A percentile compares a stretch with the other conserved stretches of the same genome.
These are phyloP conservation scores for Drymonia ruficornis DNA, from an alignment of 2,888 invertebrate genomes.

Conservation along the genomic window DNA sequence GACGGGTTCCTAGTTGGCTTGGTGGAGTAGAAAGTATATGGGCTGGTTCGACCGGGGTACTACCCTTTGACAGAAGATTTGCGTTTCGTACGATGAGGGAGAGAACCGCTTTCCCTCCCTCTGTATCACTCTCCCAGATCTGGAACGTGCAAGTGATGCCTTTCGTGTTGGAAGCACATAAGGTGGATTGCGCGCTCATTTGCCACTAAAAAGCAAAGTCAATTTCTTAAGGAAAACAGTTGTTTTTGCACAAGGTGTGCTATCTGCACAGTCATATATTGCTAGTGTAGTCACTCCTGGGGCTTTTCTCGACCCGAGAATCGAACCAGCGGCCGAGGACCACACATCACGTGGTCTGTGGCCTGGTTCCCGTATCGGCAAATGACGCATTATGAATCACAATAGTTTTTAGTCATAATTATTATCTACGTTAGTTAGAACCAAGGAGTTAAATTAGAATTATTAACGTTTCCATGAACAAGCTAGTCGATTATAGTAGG, in stretches of 20 bases:
- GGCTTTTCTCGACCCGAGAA: neutral
- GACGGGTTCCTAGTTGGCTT: too few species aligned
- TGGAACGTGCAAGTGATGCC: too few species aligned
- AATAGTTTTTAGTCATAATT: neutral
- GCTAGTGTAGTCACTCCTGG: neutral
- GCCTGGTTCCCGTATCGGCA: neutral
- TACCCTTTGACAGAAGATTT: too few species aligned
- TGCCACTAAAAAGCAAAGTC: too few species aligned
- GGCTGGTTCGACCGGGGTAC: too few species aligned
- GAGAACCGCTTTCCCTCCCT: too few species aligned
- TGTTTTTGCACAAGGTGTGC: neutral
- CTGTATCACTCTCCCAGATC: too few species aligned
- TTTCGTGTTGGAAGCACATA: too few species aligned
- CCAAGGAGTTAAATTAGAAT: neutral
- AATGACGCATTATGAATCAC: conserved; percentile 2
- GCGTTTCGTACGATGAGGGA: too few species aligned
- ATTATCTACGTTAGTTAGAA: neutral
- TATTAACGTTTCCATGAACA: neutral
- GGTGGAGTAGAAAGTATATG: too few species aligned
- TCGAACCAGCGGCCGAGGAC: neutral
- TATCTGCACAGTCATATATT: neutral
- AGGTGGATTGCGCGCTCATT: too few species aligned
- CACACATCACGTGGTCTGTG: conserved; percentile 1
- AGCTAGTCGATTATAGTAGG: neutral
- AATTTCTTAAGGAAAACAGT: neutral